These are phyloP conservation scores for Neopelma chrysocephalum DNA, from an alignment of 2,797 vertebrate species.

Conservation along the genomic window DNA sequence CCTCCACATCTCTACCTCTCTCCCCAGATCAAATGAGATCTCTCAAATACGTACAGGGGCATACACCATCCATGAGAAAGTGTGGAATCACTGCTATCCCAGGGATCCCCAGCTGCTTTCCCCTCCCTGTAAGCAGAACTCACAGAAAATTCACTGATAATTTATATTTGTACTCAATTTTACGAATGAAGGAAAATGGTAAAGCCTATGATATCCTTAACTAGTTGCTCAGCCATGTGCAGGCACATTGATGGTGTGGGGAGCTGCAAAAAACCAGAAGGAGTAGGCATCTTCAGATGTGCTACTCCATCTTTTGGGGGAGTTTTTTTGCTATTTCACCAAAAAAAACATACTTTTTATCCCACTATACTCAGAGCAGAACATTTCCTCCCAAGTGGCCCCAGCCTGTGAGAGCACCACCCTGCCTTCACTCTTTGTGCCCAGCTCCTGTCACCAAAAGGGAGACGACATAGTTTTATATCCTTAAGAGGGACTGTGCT, in stretches of 20 bases:
- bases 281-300: not conserved
- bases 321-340: not conserved
- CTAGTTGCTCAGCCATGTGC: not conserved
- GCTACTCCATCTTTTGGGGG: not conserved
- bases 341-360: not conserved
- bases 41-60: fast-evolving
- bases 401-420: not conserved
- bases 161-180: fast-evolving
- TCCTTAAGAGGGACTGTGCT: not conserved
- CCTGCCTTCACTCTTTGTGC: not conserved
- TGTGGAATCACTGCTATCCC: not conserved
- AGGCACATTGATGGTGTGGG: fast-evolving
- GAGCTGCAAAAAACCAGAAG: not conserved
- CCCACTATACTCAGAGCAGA: not conserved
- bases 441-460: conserved; percentile 25
- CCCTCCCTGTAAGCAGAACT: not conserved
- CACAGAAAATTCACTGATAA: too few relatives aligned
- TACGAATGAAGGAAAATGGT: not conserved
- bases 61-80: fast-evolving
- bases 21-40: not conserved
- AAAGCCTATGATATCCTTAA: not conserved
- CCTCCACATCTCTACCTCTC: not conserved
- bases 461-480: conserved; percentile 60
- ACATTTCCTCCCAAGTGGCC: not conserved
- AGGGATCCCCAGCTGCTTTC: not conserved